These are phyloP conservation scores for Peucedramus taeniatus DNA, from an alignment of 2,113 vertebrate species.

Conservation along the genomic window DNA sequence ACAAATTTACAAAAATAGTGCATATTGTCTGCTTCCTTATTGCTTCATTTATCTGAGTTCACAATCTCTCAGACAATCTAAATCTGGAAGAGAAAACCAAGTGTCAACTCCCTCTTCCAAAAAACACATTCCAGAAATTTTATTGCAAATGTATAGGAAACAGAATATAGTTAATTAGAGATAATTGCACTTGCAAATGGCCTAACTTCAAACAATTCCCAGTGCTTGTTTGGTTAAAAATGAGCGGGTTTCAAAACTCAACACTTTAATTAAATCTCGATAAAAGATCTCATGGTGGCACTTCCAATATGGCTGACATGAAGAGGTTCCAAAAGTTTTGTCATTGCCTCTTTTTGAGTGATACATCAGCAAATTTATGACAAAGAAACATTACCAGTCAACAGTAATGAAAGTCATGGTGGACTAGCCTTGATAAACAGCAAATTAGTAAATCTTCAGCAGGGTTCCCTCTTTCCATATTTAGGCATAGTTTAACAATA, in stretches of 20 bases:
- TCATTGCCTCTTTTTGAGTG: constrained; percentile 18
- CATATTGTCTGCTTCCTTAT: not conserved
- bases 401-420: not conserved
- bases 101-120: not conserved
- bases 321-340: constrained; percentile 4
- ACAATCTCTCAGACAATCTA: not conserved
- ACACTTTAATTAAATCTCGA: constrained; percentile 29
- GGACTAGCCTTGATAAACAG: constrained; percentile 28
- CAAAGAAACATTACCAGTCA: not conserved
- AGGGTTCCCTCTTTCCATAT: constrained; percentile 35
- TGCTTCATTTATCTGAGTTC: not conserved
- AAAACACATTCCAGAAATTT: constrained; percentile 6
- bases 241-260: constrained; percentile 21
- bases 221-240: constrained; percentile 27
- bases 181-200: constrained; percentile 37
- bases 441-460: constrained; percentile 44
- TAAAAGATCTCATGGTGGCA: not conserved
- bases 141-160: constrained; percentile 17
- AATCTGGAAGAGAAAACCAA: not conserved
- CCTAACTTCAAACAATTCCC: constrained; percentile 44
- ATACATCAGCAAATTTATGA: not conserved
- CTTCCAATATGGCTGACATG: constrained; percentile 12
- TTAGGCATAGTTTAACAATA: constrained; percentile 43
- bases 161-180: constrained; percentile 21
- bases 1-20: not conserved